Evolutionary conservation across 2,113 vertebrate genomes (phyloP), one percentile per base, ranked within the genome.

Genomic region (Lepisosteus osseus): DNA sequence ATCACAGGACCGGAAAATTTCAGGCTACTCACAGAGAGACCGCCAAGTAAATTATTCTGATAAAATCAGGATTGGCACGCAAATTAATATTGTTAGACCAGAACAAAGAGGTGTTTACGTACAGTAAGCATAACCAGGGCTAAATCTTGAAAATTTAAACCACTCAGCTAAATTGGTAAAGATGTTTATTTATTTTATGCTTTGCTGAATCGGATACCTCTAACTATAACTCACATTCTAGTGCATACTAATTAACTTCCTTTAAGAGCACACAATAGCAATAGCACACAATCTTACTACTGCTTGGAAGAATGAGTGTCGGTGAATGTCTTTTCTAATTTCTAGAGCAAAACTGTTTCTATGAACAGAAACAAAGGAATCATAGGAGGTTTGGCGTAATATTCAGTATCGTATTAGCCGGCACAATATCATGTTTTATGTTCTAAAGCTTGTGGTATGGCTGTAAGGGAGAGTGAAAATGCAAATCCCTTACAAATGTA

Each of bases 221-320:
- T 87, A 82, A 85, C 84, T 82, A 83, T 78, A 66, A 85, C 85
- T 88, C 86, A 88, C 85, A 79, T 80, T 69, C 82, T 87, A 84
- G 80, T 86, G 84, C 84, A 80, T 89, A 87, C 89, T 90, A 88
- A 83, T 88, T 86, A 88, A 84, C 83, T 86, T 85, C 83, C 84
- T 87, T 87, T 84, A 84, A 76, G 79, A 51, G 9, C 47, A 85
- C 83, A 83, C 80, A 85, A 84, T 86, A 85, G 84, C 47, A 51
- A 51, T 51, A 51, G 9, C 47, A 6, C 47, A 5, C 9, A 51
- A 51, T 29, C 29, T 29, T 29, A 29, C 29, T 29, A 29, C 29
- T 29, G 29, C 29, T 29, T 51, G 47, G 5, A 51, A 6, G 9
- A 5, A 51, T 6, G 47, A 51, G 47, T 51, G 5, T 51, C 9